Base-by-base conservation (phyloP, 2,113 vertebrate species). In the Chloropsis hardwickii region DNA sequence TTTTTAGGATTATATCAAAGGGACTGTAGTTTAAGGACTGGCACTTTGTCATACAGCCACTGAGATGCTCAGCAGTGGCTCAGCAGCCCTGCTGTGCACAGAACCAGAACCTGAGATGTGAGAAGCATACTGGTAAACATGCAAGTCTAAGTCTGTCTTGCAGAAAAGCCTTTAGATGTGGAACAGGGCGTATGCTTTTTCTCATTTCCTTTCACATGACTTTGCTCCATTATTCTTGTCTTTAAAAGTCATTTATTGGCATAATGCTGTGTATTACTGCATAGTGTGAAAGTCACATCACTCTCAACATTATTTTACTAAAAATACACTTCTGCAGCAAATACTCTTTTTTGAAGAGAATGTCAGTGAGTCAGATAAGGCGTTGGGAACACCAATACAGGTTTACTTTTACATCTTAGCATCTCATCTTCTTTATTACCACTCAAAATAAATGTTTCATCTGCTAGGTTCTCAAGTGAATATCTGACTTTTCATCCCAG, bases 161-260 rank as follows among this genome's bases (percentile, higher is more conserved):
- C 58, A 83, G 21, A 79, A 92, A 78, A 90, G 50, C 9, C 71
- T 83, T 93, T 37, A 88, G 54, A 93, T 66, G 76, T 90, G 71
- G 71, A 73, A 77, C 39, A 86, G 82, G 94, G 88, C 10, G 29
- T 90, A 69, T 91, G 83, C 73, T 85, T 58, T 87, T 94, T 85
- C 73, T 92, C 62, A 45, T 84, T 97, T 95, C 94, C 91, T 95
- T 94, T 95, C 81, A 85, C 91, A 90, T 92, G 89, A 87, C 70
- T 61, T 57, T 79, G 39, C 10, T 94, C 31, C 23, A 86, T 82
- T 96, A 94, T 93, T 93, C 79, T 93, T 90, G 44, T 72, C 57
- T 85, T 85, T 80, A 65, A 37, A 93, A 95, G 62, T 80, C 2
- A 73, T 80, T 69, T 93, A 54, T 80, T 94, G 85, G 85, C 62